Evolutionary conservation across 2,113 vertebrate genomes (phyloP).

Genomic region (Dasyurus viverrinus): DNA sequence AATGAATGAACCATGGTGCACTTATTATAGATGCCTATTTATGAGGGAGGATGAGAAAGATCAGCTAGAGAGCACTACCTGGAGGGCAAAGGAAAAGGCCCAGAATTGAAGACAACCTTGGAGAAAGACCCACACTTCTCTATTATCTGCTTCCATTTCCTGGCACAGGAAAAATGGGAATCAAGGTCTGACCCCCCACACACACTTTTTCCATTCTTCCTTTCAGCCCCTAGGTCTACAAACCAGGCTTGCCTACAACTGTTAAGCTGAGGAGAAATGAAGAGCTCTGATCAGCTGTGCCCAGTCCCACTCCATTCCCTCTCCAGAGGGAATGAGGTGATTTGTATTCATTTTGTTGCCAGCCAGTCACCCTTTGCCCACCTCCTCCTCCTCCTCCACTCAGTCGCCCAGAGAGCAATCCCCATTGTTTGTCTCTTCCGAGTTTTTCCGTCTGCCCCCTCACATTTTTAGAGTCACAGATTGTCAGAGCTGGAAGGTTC

Average conservation of each 20-base stretch:
- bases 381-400: background rate
- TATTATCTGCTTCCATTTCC: background rate
- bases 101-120: background rate
- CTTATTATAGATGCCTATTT: background rate
- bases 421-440: background rate
- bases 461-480: background rate
- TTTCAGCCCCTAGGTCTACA: background rate
- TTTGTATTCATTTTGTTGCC: slow-evolving; percentile 49
- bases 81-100: background rate
- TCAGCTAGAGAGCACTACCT: background rate
- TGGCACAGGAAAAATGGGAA: background rate
- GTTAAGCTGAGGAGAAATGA: background rate
- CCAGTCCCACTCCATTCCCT: background rate
- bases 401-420: background rate
- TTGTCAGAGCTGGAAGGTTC: background rate
- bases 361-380: background rate
- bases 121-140: background rate
- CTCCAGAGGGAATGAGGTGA: slow-evolving; percentile 6
- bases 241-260: background rate
- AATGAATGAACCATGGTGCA: background rate
- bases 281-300: slow-evolving; percentile 11
- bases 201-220: background rate
- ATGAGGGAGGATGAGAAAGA: background rate
- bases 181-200: background rate
- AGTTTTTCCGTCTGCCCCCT: background rate